These are phyloP conservation scores for Corythornis leucogaster DNA, from an alignment of 2,797 vertebrate species.

Conservation along the genomic window DNA sequence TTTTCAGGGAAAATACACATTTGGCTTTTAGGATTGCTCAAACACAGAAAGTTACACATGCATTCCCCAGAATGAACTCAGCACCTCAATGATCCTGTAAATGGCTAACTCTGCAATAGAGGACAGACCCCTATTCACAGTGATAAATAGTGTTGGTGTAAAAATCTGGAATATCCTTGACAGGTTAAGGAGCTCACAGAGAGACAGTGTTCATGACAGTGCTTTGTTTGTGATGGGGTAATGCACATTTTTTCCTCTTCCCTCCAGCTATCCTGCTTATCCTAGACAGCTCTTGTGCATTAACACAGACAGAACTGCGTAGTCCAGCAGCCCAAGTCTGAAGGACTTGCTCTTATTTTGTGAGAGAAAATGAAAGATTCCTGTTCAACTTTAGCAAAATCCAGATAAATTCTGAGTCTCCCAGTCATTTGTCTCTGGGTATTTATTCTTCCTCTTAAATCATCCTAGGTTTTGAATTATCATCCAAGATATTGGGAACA, in stretches of 20 bases:
- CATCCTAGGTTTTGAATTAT: neutral
- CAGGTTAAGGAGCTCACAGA: neutral
- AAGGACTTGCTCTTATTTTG: neutral
- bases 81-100: neutral
- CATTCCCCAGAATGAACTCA: accelerated
- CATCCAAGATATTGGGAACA: neutral
- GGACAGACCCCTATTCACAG: accelerated
- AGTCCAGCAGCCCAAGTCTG: neutral
- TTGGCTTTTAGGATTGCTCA: neutral
- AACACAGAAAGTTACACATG: neutral
- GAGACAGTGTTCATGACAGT: neutral
- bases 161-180: neutral
- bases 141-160: neutral
- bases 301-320: neutral
- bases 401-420: neutral
- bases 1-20: neutral
- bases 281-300: neutral
- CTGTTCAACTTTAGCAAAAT: neutral
- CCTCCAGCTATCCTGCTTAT: neutral
- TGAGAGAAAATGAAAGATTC: neutral
- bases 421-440: neutral
- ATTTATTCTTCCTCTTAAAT: neutral
- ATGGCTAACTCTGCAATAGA: neutral
- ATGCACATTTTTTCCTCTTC: accelerated
- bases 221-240: neutral